Evolutionary conservation across 2,113 vertebrate species (phyloP).

Genomic region (Peucedramus taeniatus): DNA sequence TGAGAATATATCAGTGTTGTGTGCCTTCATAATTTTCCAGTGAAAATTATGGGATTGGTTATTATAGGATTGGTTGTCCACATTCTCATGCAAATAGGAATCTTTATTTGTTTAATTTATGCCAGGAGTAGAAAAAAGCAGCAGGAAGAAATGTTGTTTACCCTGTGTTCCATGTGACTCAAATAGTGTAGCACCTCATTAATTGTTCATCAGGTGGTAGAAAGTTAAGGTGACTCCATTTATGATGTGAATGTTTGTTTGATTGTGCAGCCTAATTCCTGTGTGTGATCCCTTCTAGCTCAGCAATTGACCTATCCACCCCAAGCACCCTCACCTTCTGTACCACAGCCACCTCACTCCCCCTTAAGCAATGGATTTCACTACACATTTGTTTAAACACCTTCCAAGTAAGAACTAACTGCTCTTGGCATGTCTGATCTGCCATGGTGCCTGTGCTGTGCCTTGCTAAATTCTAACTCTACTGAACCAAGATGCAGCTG

Average conservation of each 20-base stretch:
- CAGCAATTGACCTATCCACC: constrained; percentile 83
- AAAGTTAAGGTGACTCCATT: background rate
- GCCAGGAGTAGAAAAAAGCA: background rate
- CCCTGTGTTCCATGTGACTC: background rate
- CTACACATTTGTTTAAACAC: constrained; percentile 98
- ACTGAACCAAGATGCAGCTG: background rate
- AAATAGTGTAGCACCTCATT: background rate
- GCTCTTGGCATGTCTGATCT: constrained; percentile 60
- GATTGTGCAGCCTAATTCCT: constrained; percentile 68
- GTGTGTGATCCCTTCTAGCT: constrained; percentile 81
- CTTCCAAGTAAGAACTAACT: constrained; percentile 88
- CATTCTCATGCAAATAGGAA: background rate
- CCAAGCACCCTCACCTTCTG: constrained; percentile 82
- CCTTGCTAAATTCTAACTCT: background rate
- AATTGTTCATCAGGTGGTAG: background rate
- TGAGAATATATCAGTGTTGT: background rate
- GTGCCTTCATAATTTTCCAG: background rate
- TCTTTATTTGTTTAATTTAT: background rate
- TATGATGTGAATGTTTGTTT: background rate
- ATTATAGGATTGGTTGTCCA: background rate
- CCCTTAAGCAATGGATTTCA: constrained; percentile 95
- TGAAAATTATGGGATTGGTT: too few relatives aligned
- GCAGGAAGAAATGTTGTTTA: background rate
- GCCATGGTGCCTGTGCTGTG: constrained; percentile 24
- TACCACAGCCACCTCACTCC: constrained; percentile 79